Conservation (phyloP, 2,113 vertebrate genomes). For the Sebastes fasciatus region DNA sequence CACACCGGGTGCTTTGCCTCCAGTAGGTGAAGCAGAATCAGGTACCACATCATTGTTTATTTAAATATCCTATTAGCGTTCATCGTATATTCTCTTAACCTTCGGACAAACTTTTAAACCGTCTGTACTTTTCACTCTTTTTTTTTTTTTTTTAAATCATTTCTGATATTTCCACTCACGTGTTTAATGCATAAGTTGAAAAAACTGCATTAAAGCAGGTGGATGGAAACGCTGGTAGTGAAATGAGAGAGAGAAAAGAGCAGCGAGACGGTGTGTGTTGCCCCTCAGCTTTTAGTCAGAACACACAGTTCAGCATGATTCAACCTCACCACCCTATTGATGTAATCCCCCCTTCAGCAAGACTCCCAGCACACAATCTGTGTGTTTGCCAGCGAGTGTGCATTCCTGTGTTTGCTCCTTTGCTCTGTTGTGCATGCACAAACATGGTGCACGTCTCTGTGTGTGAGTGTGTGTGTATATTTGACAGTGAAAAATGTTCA, state of each 20-base stretch:
- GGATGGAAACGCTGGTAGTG: not conserved
- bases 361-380: constrained; percentile 20
- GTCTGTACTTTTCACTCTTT: not conserved
- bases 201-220: not conserved
- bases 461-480: no score
- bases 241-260: not conserved
- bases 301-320: constrained; percentile 44
- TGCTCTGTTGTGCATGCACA: constrained; percentile 9
- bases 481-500: constrained; percentile 2
- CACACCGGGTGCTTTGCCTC: no score
- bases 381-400: constrained; percentile 3
- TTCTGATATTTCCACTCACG: not conserved
- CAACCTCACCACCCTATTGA: constrained; percentile 47
- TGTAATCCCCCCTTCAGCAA: constrained; percentile 46
- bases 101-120: not conserved
- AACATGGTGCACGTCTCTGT: not conserved
- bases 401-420: constrained; percentile 11
- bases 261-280: not conserved
- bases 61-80: not conserved
- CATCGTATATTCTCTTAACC: no score
- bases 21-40: not conserved
- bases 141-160: not conserved
- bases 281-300: constrained; percentile 41
- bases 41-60: not conserved
- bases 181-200: not conserved